Percentiles rank a stretch among this genome's conserved stretches.
These are phyloP conservation scores for Clanis bilineata DNA, from an alignment of 2,888 invertebrate species.

Conservation along the genomic window DNA sequence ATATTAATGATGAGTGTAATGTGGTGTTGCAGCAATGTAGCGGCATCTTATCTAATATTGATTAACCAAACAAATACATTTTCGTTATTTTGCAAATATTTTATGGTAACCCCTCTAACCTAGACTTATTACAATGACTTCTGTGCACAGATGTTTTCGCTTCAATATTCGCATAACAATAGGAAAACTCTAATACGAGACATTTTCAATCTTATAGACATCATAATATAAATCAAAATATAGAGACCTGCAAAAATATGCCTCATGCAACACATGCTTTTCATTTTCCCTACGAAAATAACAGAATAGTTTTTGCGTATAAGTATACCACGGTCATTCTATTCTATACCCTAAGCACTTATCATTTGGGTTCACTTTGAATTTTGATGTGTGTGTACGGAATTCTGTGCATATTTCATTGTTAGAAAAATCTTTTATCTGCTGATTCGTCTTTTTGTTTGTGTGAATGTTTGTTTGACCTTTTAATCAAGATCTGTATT, in stretches of 20 bases:
- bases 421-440: constrained; percentile 29
- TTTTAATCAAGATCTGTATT: constrained; percentile 25
- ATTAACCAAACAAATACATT: too few relatives aligned
- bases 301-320: background rate
- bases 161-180: constrained; percentile 25
- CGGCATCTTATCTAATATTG: too few relatives aligned
- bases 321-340: background rate
- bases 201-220: background rate
- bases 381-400: background rate
- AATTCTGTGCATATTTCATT: background rate
- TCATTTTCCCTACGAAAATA: background rate
- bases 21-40: too few relatives aligned
- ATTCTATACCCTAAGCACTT: background rate
- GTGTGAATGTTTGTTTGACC: constrained; percentile 47
- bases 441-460: constrained; percentile 42
- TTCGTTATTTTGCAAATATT: too few relatives aligned
- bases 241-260: background rate
- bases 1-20: too few relatives aligned
- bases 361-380: too few relatives aligned
- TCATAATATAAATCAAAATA: background rate
- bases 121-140: constrained; percentile 33
- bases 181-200: background rate
- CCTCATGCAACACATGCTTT: background rate
- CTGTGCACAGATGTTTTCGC: constrained; percentile 45
- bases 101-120: constrained; percentile 21